Evolutionary conservation across 2,113 vertebrate genomes (phyloP), one percentile per base, ranked within the genome.

Genomic region (Sturnus vulgaris): DNA sequence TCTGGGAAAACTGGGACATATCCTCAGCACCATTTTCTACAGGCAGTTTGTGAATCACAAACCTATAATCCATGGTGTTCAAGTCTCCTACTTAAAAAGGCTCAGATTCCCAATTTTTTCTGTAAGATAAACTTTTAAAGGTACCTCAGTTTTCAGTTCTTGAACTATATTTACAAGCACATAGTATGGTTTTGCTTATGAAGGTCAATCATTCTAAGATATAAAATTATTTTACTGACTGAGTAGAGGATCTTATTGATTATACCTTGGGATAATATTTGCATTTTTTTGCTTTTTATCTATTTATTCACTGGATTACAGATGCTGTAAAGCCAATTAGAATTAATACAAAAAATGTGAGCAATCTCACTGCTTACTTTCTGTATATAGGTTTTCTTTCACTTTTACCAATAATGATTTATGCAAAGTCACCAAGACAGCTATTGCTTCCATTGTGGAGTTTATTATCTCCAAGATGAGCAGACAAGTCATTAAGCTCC

Each of bases 381-480:
- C 72, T 79, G 24, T 71, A 63, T 96, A 97, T 97, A 97, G 96
- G 93, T 93, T 97, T 98, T 96, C 91, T 91, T 97, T 97, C 95
- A 97, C 86, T 97, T 97, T 94, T 96, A 96, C 86, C 97, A 98
- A 98, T 97, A 97, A 94, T 97, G 97, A 98, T 98, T 98, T 98
- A 97, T 98, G 96, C 93, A 97, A 98, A 98, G 94, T 97, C 94
- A 80, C 96, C 96, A 93, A 95, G 94, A 97, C 92, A 97, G 86
- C 92, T 97, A 86, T 97, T 97, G 96, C 92, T 97, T 97, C 96
- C 92, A 73, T 94, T 96, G 96, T 91, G 90, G 92, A 93, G 96
- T 97, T 98, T 98, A 97, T 98, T 98, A 98, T 98, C 97, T 98
- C 91, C 92, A 97, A 93, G 93, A 97, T 95, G 97, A 97, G 96